Conservation (phyloP, 2,797 vertebrate genomes). For the Melanogrammus aeglefinus region DNA sequence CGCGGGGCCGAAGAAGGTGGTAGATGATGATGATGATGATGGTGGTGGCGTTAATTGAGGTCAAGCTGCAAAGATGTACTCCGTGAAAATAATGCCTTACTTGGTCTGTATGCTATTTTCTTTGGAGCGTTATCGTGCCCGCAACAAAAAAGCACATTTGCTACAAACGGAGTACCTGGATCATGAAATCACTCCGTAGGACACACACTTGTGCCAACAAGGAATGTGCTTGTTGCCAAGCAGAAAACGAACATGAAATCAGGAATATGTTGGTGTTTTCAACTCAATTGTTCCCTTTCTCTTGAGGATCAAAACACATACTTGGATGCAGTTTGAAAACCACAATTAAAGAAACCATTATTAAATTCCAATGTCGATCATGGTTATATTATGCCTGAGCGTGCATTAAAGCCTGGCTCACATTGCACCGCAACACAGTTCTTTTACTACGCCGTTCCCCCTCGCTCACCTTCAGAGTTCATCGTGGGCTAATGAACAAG, state of each 20-base stretch:
- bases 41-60: constrained; percentile 62
- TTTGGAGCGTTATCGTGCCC: constrained; percentile 37
- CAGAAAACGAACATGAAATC: constrained; percentile 46
- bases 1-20: constrained; percentile 34
- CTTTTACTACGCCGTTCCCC: constrained; percentile 16
- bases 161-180: constrained; percentile 43
- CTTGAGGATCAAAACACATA: constrained; percentile 50
- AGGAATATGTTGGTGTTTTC: constrained; percentile 62
- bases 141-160: constrained; percentile 30
- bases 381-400: constrained; percentile 14
- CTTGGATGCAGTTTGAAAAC: constrained; percentile 52
- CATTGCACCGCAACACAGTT: background rate
- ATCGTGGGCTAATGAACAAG: constrained; percentile 57
- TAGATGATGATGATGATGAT: constrained; percentile 38
- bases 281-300: constrained; percentile 65
- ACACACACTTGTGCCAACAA: constrained; percentile 52
- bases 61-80: constrained; percentile 43
- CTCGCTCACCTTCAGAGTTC: constrained; percentile 59
- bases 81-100: constrained; percentile 1
- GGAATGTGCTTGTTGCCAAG: constrained; percentile 59
- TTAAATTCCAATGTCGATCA: constrained; percentile 43
- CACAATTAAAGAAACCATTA: constrained; percentile 63
- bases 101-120: constrained; percentile 49
- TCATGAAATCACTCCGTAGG: constrained; percentile 46
- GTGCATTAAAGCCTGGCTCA: constrained; percentile 17